A percentile compares a stretch with the other conserved stretches of the same genome.
Evolutionary conservation across 2,888 invertebrate species (phyloP).

Genomic region (Callyntrura sp.): DNA sequence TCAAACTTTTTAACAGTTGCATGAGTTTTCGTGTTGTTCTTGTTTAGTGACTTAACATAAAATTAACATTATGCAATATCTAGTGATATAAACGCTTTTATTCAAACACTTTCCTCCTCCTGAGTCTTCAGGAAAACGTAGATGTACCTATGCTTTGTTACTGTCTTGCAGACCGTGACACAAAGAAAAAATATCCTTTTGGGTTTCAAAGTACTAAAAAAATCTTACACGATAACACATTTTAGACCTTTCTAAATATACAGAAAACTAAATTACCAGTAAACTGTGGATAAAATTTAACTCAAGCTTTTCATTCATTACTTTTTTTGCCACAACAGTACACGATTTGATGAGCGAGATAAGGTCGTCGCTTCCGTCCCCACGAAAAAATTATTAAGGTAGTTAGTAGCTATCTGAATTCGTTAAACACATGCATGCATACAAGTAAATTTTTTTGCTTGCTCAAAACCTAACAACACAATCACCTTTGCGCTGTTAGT

Average conservation of each 20-base stretch:
- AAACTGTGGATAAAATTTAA: constrained; percentile 28
- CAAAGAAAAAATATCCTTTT: neutral
- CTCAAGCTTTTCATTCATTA: constrained; percentile 65
- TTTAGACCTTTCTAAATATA: constrained; percentile 40
- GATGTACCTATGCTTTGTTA: constrained; percentile 75
- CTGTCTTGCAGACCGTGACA: constrained; percentile 71
- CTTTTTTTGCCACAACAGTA: constrained; percentile 41
- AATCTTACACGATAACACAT: constrained; percentile 36
- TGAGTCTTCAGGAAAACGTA: constrained; percentile 42
- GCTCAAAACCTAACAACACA: no score
- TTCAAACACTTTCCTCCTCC: constrained; percentile 7
- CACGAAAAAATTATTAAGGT: constrained; percentile 50
- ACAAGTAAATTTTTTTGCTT: no score
- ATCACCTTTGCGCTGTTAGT: no score
- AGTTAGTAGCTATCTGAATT: no score
- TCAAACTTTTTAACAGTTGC: constrained; percentile 34
- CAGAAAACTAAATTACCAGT: constrained; percentile 35
- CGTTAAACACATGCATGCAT: no score
- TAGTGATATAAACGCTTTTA: no score
- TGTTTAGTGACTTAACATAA: no score
- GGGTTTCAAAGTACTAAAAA: constrained; percentile 11
- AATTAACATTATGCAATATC: no score
- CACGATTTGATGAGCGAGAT: constrained; percentile 24
- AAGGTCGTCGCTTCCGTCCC: constrained; percentile 66
- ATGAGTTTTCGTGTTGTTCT: constrained; percentile 39